Base-by-base conservation (phyloP, 1,140 invertebrate species). In the Drosophila trapezifrons region DNA sequence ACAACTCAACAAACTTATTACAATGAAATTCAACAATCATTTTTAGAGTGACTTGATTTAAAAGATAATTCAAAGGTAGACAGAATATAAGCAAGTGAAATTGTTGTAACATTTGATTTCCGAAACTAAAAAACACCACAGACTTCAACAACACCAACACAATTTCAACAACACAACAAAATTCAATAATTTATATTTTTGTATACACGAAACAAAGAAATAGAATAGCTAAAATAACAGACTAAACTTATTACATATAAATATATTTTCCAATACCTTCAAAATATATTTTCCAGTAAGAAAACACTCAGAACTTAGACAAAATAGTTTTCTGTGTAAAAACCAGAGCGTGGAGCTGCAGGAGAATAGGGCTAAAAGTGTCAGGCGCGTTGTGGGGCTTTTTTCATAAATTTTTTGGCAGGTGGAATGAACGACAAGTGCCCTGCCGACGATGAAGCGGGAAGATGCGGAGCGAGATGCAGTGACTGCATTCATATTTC, bases 381-480 rank as follows among this genome's bases (percentile, higher is more conserved):
- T 84, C 84, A 80, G 73, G 73, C 84, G 46, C 66, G 65, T 47
- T 67, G 62, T 69, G 62, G 17, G 65, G 62, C 22, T 46, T 80
- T 77, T 87, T 79, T 80, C 64, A 64, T 76, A 51, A 43, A 58
- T 58, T 76, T 78, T 84, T 89, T 89, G 84, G 84, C 85, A 89
- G 84, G 84, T 89, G 84, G 80, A 89, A 78, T 56, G 66, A 56
- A 76, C 82, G 78, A 86, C 82, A 85, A 83, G 80, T 83, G 80
- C 82, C 67, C 63, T 71, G 37, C 43, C 38, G 45, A n/a, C 13
- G 32, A n/a, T 13, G 51, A 9, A 32, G 29, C 27, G 29, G 27
- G 35, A 47, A 45, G 22, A 18, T 46, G 57, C 40, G 20, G 42
- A 35, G 20, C 63, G 27, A 43, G 56, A 72, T 72, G 70, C 69